A percentile compares a stretch with the other conserved stretches of the same genome.
Conservation (phyloP, 2,113 vertebrate genomes). For the Semnopithecus entellus region DNA sequence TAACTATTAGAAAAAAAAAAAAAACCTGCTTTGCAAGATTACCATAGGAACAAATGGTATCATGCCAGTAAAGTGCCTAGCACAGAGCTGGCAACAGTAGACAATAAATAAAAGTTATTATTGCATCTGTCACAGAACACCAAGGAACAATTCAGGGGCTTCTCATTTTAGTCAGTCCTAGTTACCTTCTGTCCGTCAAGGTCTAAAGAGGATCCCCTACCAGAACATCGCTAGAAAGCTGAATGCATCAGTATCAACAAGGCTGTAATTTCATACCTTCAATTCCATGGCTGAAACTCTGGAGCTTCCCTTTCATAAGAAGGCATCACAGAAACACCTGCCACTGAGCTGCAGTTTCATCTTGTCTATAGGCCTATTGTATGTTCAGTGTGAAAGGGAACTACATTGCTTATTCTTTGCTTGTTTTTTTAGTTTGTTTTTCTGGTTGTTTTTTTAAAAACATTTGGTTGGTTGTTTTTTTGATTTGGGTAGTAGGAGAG, state of each 20-base stretch:
- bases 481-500: background rate
- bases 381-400: background rate
- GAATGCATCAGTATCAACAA: conserved; percentile 72
- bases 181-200: conserved; percentile 75
- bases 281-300: conserved; percentile 73
- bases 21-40: background rate
- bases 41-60: background rate
- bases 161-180: conserved; percentile 70
- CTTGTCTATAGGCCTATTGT: conserved; percentile 44
- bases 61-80: background rate
- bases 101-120: conserved; percentile 39
- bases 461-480: background rate
- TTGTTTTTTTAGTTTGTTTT: conserved; percentile 21
- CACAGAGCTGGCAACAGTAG: background rate
- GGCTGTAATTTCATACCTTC: conserved; percentile 86
- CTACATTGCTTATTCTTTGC: background rate
- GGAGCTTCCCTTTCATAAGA: conserved; percentile 78
- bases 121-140: conserved; percentile 48
- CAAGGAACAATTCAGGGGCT: background rate
- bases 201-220: conserved; percentile 76
- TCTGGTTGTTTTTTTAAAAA: background rate
- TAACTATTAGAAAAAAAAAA: background rate
- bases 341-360: conserved; percentile 64
- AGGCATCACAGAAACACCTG: conserved; percentile 77
- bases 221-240: conserved; percentile 76